Evolutionary conservation across 2,113 vertebrate genomes (phyloP).

Genomic region (Pongo abelii): DNA sequence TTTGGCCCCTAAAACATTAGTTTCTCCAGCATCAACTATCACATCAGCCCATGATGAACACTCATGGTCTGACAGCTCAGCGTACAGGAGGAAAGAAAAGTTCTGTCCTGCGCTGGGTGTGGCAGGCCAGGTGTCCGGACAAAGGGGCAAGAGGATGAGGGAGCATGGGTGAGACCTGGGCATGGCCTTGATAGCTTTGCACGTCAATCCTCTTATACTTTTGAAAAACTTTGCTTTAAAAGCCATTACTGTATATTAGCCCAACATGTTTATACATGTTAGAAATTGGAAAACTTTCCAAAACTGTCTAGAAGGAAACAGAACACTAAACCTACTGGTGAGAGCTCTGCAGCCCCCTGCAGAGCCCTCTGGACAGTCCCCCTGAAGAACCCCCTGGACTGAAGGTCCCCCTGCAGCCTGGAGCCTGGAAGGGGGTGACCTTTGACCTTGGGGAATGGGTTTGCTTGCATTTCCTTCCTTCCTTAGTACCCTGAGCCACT

Average conservation of each 20-base stretch:
- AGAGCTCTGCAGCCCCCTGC: background rate
- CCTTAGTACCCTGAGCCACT: background rate
- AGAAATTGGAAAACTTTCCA: background rate
- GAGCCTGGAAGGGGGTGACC: background rate
- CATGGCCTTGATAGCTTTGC: background rate
- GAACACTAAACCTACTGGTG: background rate
- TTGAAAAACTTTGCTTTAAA: background rate
- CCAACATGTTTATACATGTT: background rate
- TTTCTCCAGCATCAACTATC: background rate
- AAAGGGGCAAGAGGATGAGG: slow-evolving; percentile 38
- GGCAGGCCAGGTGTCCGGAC: background rate
- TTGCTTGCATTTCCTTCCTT: background rate
- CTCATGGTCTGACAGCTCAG: slow-evolving; percentile 34
- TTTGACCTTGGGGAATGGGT: background rate
- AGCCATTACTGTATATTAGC: background rate
- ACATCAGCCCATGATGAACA: slow-evolving; percentile 79
- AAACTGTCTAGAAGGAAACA: slow-evolving; percentile 26
- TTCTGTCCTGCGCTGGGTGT: slow-evolving; percentile 59
- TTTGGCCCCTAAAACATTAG: background rate
- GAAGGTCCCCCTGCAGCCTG: background rate
- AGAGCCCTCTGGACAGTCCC: too few species aligned
- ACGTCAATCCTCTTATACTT: background rate
- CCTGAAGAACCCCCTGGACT: too few species aligned
- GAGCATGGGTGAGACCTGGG: background rate
- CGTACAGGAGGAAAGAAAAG: slow-evolving; percentile 71